Percentiles rank a stretch among this genome's conserved stretches.
These are phyloP conservation scores for Trichonephila inaurata DNA, from an alignment of 1,140 invertebrate species.

Conservation along the genomic window DNA sequence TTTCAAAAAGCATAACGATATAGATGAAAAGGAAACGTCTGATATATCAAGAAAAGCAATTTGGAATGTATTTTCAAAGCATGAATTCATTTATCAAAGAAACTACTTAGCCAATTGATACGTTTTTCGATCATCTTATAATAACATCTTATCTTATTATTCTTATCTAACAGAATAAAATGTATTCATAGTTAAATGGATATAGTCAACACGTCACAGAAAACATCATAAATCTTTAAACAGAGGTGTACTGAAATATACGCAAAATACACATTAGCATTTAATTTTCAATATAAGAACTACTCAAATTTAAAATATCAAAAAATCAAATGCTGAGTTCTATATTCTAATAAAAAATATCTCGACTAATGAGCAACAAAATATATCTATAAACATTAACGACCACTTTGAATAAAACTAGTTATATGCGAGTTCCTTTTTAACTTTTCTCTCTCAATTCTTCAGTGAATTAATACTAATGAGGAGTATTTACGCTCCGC, in stretches of 20 bases:
- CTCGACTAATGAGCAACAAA: background rate
- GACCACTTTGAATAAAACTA: conserved; percentile 38
- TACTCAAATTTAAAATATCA: background rate
- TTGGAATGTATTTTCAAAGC: too few species aligned
- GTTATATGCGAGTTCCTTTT: background rate
- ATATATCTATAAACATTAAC: conserved; percentile 43
- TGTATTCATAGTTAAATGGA: too few species aligned
- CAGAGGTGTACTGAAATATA: background rate
- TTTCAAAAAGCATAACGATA: too few species aligned
- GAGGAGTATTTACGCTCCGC: conserved; percentile 29
- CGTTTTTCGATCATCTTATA: too few species aligned
- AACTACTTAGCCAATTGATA: too few species aligned
- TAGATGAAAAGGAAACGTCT: too few species aligned
- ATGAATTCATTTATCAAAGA: too few species aligned
- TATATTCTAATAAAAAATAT: background rate
- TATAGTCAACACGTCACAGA: too few species aligned
- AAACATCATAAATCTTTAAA: too few species aligned
- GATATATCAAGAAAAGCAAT: too few species aligned
- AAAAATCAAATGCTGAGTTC: background rate
- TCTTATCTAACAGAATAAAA: too few species aligned
- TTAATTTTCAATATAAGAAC: background rate
- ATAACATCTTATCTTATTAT: too few species aligned
- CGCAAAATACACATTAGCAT: background rate
- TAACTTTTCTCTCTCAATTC: background rate
- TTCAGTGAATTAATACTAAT: conserved; percentile 40